A percentile compares a stretch with the other conserved stretches of the same genome.
These are phyloP conservation scores for Hecatera dysodea DNA, from an alignment of 2,888 invertebrate species.

Conservation along the genomic window DNA sequence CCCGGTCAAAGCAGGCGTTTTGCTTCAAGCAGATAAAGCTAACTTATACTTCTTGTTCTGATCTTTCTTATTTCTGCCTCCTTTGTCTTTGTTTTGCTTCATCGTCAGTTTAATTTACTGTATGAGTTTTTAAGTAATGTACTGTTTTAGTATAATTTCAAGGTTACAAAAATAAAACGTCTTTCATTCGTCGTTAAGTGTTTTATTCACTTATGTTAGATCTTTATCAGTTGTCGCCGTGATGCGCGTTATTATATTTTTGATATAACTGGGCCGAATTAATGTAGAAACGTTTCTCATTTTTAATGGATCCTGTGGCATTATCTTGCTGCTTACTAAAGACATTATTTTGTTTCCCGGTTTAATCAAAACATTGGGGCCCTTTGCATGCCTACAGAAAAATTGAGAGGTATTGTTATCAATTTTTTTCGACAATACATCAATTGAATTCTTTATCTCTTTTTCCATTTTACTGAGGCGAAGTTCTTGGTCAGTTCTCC, in stretches of 20 bases:
- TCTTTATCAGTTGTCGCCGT: neutral
- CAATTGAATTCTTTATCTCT: neutral
- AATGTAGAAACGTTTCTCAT: neutral
- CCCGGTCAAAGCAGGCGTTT: no score
- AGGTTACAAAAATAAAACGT: neutral
- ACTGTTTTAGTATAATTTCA: no score
- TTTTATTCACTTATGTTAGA: neutral
- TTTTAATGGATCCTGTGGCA: neutral
- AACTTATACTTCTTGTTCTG: neutral
- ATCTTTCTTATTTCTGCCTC: no score
- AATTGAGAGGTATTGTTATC: neutral
- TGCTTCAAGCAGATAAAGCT: no score
- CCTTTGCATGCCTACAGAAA: neutral
- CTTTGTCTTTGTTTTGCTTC: no score
- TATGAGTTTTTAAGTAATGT: no score
- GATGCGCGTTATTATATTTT: neutral
- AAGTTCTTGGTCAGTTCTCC: constrained; percentile 8
- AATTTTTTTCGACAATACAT: constrained; percentile 5
- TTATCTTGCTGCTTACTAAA: neutral
- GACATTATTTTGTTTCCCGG: neutral
- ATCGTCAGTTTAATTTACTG: no score
- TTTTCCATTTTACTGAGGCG: neutral
- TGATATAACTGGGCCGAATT: neutral
- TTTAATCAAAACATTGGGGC: neutral
- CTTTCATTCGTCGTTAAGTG: neutral